Evolutionary conservation across 2,113 vertebrate species (phyloP).

Genomic region (Scalopus aquaticus): DNA sequence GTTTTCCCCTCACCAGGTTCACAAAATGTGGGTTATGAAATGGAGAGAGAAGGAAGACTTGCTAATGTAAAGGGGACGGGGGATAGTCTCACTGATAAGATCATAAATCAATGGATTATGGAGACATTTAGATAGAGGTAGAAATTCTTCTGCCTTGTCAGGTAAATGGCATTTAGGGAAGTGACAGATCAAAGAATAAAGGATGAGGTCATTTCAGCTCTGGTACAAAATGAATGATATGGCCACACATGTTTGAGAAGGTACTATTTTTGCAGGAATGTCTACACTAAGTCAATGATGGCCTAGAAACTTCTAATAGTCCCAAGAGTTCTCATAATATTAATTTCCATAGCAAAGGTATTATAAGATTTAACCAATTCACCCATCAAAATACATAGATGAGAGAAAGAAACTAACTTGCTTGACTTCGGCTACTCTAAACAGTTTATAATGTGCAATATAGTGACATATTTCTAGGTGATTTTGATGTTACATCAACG

Average conservation of each 20-base stretch:
- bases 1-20: not conserved
- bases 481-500: conserved; percentile 39
- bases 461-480: conserved; percentile 33
- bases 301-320: not conserved
- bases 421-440: conserved; percentile 19
- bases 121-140: not conserved
- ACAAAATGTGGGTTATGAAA: not conserved
- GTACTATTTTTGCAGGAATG: not conserved
- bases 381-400: not conserved
- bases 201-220: not conserved
- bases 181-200: not conserved
- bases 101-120: not conserved
- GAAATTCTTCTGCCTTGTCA: not conserved
- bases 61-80: not conserved
- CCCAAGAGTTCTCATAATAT: not conserved
- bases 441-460: conserved; percentile 39
- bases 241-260: not conserved
- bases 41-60: not conserved
- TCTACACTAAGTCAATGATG: not conserved
- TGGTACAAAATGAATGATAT: not conserved
- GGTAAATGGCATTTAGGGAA: not conserved
- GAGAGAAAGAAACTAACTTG: conserved; percentile 20
- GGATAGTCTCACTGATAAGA: too few relatives aligned
- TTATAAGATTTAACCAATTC: conserved; percentile 5
- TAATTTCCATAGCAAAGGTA: conserved; percentile 17